Evolutionary conservation across 35 echinoderm and acorn worm species (phyloP).

Genomic region (Ophioderma brevispina): DNA sequence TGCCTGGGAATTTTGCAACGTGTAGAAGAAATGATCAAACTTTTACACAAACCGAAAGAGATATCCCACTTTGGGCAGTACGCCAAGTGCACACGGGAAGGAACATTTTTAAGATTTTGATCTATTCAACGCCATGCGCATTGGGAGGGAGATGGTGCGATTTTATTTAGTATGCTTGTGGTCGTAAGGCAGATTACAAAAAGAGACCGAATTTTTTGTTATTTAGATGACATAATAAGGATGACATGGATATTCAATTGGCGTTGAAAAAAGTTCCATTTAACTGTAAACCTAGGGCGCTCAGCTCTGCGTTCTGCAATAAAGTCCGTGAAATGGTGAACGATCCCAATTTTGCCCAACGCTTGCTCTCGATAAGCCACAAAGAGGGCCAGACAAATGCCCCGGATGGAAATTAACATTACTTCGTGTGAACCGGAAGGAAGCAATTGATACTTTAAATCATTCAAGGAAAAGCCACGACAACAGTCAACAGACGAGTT

Average conservation of each 20-base stretch:
- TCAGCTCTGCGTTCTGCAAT: slow-evolving; percentile 90
- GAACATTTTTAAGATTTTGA: slow-evolving; percentile 90
- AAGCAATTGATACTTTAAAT: background rate
- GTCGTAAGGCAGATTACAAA: slow-evolving; percentile 67
- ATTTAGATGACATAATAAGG: slow-evolving; percentile 59
- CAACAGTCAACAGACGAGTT: slow-evolving; percentile 66
- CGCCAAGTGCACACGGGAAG: slow-evolving; percentile 94
- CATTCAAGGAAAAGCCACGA: slow-evolving; percentile 12
- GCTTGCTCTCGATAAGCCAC: slow-evolving; percentile 89
- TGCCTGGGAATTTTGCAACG: slow-evolving; percentile 52
- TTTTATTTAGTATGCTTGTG: slow-evolving; percentile 89
- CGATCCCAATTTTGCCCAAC: slow-evolving; percentile 79
- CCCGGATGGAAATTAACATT: slow-evolving; percentile 82
- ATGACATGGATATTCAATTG: slow-evolving; percentile 78
- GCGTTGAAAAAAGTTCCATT: slow-evolving; percentile 75
- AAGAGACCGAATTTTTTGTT: slow-evolving; percentile 84
- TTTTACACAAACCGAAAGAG: slow-evolving; percentile 80
- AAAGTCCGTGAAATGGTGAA: slow-evolving; percentile 87
- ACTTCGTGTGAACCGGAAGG: slow-evolving; percentile 56
- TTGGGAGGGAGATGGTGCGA: slow-evolving; percentile 85
- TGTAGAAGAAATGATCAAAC: slow-evolving; percentile 82
- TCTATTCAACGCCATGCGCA: slow-evolving; percentile 61
- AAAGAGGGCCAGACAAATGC: slow-evolving; percentile 94
- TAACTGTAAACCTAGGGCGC: slow-evolving; percentile 42
- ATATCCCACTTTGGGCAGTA: slow-evolving; percentile 90